phyloP scores from a whole-genome alignment of 2,113 vertebrate genomes.

The Rhombomys opimus region DNA sequence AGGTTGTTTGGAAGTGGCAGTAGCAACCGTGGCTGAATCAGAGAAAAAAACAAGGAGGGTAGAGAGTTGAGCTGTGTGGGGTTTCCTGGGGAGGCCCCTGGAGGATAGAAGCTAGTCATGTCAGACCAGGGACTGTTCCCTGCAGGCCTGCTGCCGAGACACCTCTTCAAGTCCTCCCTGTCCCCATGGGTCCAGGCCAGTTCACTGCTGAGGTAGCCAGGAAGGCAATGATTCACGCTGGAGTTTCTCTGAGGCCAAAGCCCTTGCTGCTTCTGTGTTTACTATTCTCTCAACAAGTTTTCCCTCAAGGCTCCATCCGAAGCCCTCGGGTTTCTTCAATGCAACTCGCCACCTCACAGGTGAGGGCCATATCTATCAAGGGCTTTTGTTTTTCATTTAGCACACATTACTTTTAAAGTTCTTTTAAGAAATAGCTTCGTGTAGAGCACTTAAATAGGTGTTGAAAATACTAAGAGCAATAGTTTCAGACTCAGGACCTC shows the following conservation, averaged over 20 bases:
- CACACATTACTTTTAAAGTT: not conserved
- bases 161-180: not conserved
- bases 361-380: too few species aligned
- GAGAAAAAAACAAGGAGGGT: not conserved
- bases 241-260: not conserved
- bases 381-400: not conserved
- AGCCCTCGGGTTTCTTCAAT: not conserved
- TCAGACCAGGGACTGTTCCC: not conserved
- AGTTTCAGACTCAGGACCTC: not conserved
- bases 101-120: too few species aligned
- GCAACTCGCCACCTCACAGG: not conserved
- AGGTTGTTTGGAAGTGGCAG: not conserved
- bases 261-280: not conserved
- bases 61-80: not conserved
- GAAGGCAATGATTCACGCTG: not conserved
- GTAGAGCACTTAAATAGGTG: too few species aligned
- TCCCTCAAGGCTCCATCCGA: not conserved
- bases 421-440: not conserved
- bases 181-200: too few species aligned
- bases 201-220: too few species aligned
- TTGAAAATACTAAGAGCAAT: not conserved
- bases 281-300: not conserved
- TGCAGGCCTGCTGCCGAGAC: too few species aligned
- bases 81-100: too few species aligned
- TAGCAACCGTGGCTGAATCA: not conserved